Conservation (phyloP, 2,113 vertebrate species). For the Cyprinodon brontotheroides region DNA sequence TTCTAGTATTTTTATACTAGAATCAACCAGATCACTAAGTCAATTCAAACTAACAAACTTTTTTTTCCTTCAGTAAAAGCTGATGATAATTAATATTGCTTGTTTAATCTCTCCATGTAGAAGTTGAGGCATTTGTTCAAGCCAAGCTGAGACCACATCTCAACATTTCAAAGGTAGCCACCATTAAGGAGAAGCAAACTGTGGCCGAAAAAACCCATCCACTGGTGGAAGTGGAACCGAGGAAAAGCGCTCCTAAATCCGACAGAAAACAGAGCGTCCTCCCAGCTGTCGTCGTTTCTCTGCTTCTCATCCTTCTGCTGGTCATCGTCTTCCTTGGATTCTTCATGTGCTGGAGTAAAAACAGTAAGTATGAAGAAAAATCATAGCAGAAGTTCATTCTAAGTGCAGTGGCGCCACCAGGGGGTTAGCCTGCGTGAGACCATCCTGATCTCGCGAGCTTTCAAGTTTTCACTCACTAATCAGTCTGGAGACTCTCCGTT, state of each 20-base stretch:
- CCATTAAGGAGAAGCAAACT: constrained; percentile 41
- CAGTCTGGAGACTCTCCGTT: too few relatives aligned
- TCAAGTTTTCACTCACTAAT: too few relatives aligned
- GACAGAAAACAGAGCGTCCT: constrained; percentile 77
- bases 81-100: background rate
- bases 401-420: too few relatives aligned
- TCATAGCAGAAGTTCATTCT: background rate
- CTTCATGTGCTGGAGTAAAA: constrained; percentile 91
- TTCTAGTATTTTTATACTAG: too few relatives aligned
- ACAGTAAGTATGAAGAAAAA: constrained; percentile 83
- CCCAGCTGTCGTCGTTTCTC: constrained; percentile 86
- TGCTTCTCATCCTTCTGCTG: constrained; percentile 88
- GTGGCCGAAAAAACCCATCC: constrained; percentile 10
- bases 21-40: background rate
- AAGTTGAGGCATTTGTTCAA: constrained; percentile 84
- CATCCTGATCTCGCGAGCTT: too few relatives aligned
- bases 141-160: constrained; percentile 81
- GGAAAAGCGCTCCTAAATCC: constrained; percentile 71
- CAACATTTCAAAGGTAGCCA: constrained; percentile 72
- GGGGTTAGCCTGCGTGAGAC: too few relatives aligned
- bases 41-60: background rate
- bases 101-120: constrained; percentile 63
- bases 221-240: constrained; percentile 50
- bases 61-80: too few relatives aligned
- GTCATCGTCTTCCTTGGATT: constrained; percentile 83